Base-by-base conservation (phyloP, 2,113 vertebrate genomes). In the Acanthisitta chloris region DNA sequence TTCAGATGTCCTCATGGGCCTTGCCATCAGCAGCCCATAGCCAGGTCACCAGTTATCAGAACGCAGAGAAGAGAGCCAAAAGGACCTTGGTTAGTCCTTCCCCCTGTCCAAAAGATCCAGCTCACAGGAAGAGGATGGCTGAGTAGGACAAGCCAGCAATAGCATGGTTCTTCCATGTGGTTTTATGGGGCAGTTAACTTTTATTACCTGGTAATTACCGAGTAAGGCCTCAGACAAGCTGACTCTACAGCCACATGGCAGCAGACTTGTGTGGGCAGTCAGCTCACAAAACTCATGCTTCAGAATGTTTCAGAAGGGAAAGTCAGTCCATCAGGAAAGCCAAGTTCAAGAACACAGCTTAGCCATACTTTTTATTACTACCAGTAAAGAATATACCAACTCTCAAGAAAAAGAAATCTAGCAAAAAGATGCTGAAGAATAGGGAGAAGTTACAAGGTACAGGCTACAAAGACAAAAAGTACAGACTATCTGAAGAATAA, bases 181-280 rank as follows among this genome's bases (percentile, higher is more conserved):
- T 83, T 96, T 96, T 94, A 93, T 93, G 40, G 51, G n/a, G 85
- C 69, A 93, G 79, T 94, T 90, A 96, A 96, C 59, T 94, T 96
- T 94, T 96, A 94, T 83, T 95, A 90, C 88, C 90, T 96, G 96
- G 91, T 94, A 96, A 94, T 97, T 96, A 96, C 67, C 33, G 69
- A 82, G 43, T 71, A 91, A 91, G 90, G 54, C 85, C 94, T 80
- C 74, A 92, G 87, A 93, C 58, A 88, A 82, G 43, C 79, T 96
- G 91, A 76, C 87, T 96, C 66, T 93, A 70, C 59, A 87, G 79
- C 64, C 87, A 88, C 81, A 91, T 38, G 74, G 90, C 87, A 88
- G 65, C 33, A 90, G 54, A 57, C 29, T 71, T 57, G 54, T 82
- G 93, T 71, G 87, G 93, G 91, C 84, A 94, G 62, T 18, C 45